A percentile compares a stretch with the other conserved stretches of the same genome.
These are phyloP conservation scores for Heptranchias perlo DNA, from an alignment of 2,113 vertebrate species.

Conservation along the genomic window DNA sequence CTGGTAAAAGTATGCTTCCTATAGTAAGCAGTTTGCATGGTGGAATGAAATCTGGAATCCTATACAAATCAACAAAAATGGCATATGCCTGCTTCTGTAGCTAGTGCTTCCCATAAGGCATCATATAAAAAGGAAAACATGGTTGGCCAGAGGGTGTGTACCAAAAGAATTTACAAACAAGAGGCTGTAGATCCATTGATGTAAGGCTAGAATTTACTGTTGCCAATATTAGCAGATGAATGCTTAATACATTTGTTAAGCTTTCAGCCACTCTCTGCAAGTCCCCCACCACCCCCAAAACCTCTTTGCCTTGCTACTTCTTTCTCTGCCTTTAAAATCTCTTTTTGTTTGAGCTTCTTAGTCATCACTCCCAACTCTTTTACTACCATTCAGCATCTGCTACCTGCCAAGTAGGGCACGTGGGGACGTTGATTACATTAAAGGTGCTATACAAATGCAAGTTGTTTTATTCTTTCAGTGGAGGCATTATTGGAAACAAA, in stretches of 20 bases:
- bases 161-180: slow-evolving; percentile 10
- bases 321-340: background rate
- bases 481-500: background rate
- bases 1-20: slow-evolving; percentile 31
- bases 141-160: background rate
- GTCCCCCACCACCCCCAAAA: background rate
- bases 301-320: background rate
- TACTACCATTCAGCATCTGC: background rate
- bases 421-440: background rate
- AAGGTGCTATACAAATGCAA: background rate
- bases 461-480: background rate
- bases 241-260: slow-evolving; percentile 17
- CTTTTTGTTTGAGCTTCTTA: background rate
- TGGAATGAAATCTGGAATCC: slow-evolving; percentile 35
- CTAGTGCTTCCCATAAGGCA: slow-evolving; percentile 13
- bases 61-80: slow-evolving; percentile 32
- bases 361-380: background rate
- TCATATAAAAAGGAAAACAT: slow-evolving; percentile 22
- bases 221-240: slow-evolving; percentile 33
- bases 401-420: background rate
- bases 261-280: background rate
- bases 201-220: background rate
- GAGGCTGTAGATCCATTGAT: background rate
- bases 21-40: slow-evolving; percentile 35
- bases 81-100: slow-evolving; percentile 27